These are phyloP conservation scores for Oryzias melastigma DNA, from an alignment of 2,113 vertebrate genomes.

Conservation along the genomic window DNA sequence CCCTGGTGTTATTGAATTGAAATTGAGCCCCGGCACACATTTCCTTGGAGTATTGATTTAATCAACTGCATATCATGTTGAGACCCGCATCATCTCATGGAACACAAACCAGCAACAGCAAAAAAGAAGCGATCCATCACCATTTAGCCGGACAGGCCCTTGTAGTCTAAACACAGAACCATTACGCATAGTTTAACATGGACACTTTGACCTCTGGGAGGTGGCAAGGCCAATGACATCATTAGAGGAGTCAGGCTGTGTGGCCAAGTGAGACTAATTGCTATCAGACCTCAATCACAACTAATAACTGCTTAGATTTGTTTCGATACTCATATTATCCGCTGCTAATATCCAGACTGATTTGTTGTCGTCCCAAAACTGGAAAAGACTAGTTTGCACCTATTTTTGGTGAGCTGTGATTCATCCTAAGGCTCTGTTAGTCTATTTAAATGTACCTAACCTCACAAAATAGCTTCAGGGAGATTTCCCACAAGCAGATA, in stretches of 20 bases:
- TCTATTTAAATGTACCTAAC: conserved; percentile 71
- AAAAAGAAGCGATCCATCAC: conserved; percentile 75
- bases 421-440: conserved; percentile 64
- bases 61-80: conserved; percentile 76
- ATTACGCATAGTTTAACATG: conserved; percentile 76
- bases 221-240: conserved; percentile 76
- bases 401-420: conserved; percentile 49
- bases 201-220: conserved; percentile 73
- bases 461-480: conserved; percentile 69
- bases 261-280: conserved; percentile 66
- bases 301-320: conserved; percentile 72
- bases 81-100: conserved; percentile 73
- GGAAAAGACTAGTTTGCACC: conserved; percentile 29
- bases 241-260: conserved; percentile 68
- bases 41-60: conserved; percentile 79
- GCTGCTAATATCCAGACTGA: conserved; percentile 56
- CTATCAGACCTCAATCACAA: conserved; percentile 74
- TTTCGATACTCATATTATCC: conserved; percentile 65
- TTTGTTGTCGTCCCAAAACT: conserved; percentile 41
- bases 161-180: conserved; percentile 77
- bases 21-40: conserved; percentile 67
- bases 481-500: conserved; percentile 72
- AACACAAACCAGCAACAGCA: conserved; percentile 62
- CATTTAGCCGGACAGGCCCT: conserved; percentile 71
- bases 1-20: conserved; percentile 71